phyloP scores from a whole-genome alignment of 2,888 invertebrate genomes.

The Noctuana brunneofusca region DNA sequence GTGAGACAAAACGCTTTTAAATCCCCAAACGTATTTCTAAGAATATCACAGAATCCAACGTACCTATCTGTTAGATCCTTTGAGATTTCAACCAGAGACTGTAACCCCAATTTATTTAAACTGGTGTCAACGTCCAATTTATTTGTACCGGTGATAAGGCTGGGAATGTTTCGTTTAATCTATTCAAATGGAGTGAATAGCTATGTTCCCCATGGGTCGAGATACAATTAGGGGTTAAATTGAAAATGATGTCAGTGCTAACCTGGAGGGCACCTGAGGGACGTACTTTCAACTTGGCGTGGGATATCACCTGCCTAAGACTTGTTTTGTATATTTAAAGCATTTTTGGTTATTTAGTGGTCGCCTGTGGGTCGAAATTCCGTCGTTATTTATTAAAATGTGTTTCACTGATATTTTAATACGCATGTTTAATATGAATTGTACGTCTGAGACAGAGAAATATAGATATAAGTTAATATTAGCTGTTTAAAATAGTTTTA shows the following conservation, averaged over 20 bases:
- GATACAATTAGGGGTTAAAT: constrained; percentile 64
- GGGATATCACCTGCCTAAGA: constrained; percentile 20
- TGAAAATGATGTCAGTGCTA: constrained; percentile 61
- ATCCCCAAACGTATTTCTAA: constrained; percentile 31
- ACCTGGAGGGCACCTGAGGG: constrained; percentile 40
- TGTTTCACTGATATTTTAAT: neutral
- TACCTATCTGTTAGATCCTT: constrained; percentile 33
- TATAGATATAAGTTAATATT: too few relatives aligned
- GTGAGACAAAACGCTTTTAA: constrained; percentile 9
- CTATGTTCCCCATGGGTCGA: constrained; percentile 48
- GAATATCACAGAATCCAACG: constrained; percentile 29
- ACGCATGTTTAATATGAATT: neutral
- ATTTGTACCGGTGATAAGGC: constrained; percentile 43
- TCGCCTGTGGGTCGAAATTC: neutral
- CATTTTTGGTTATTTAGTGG: neutral
- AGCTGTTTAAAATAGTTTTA: too few relatives aligned
- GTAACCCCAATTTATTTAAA: constrained; percentile 37
- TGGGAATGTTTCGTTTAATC: constrained; percentile 41
- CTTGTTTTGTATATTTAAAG: constrained; percentile 3
- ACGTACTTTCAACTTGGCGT: constrained; percentile 33
- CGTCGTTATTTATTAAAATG: neutral
- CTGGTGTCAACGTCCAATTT: constrained; percentile 44
- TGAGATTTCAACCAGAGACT: constrained; percentile 30
- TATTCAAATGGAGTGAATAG: constrained; percentile 44
- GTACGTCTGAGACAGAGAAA: too few relatives aligned